Conservation (phyloP, 2,888 invertebrate genomes). For the Orthonychiurus folsomi region DNA sequence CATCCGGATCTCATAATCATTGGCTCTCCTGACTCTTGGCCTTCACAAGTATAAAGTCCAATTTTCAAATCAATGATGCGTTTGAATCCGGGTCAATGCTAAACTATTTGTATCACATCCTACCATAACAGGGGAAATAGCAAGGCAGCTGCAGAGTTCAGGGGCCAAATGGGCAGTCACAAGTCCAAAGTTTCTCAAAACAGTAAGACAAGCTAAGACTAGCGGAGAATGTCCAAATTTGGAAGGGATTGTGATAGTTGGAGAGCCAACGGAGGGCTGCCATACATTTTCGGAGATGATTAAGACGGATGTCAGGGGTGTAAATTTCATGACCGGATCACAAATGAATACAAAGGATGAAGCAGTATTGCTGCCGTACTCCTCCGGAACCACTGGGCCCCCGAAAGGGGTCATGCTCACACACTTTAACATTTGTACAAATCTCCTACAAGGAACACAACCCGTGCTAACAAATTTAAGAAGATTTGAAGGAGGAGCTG, state of each 20-base stretch:
- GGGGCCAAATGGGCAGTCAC: constrained; percentile 28
- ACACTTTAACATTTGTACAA: constrained; percentile 12
- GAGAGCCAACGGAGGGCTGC: constrained; percentile 24
- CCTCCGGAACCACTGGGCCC: constrained; percentile 13
- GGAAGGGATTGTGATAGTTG: constrained; percentile 20
- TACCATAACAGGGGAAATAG: constrained; percentile 21
- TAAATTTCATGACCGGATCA: constrained; percentile 6
- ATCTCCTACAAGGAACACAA: constrained; percentile 18
- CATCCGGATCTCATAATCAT: too few relatives aligned
- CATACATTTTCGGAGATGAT: constrained; percentile 33
- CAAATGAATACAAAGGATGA: constrained; percentile 2
- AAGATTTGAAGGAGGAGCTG: neutral
- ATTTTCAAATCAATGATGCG: too few relatives aligned
- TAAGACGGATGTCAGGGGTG: constrained; percentile 22
- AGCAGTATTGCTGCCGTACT: constrained; percentile 4
- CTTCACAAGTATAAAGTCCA: too few relatives aligned
- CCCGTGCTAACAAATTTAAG: constrained; percentile 58
- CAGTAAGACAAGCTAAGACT: constrained; percentile 22
- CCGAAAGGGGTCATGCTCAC: constrained; percentile 14
- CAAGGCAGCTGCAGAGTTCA: constrained; percentile 24
- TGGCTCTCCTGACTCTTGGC: too few relatives aligned
- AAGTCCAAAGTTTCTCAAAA: constrained; percentile 18
- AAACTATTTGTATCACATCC: too few relatives aligned
- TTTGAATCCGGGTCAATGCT: too few relatives aligned
- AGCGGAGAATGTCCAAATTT: constrained; percentile 8